phyloP scores from a whole-genome alignment of 2,113 vertebrate genomes.

The Oryzias curvinotus region DNA sequence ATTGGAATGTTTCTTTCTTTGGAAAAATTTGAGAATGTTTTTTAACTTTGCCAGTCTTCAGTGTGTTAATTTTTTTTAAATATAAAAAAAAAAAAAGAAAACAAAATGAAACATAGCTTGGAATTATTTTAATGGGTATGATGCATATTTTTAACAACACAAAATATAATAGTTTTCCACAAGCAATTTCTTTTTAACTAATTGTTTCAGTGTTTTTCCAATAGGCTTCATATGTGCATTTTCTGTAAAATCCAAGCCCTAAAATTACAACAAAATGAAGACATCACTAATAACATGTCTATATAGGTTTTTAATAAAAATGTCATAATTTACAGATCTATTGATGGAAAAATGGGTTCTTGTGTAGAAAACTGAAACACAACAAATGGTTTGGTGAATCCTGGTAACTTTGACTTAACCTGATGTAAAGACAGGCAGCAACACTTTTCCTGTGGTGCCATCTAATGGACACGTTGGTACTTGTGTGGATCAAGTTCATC shows the following conservation, averaged over 20 bases:
- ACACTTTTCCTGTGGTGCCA: slow-evolving; percentile 36
- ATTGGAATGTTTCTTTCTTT: too few relatives aligned
- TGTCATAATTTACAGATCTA: background rate
- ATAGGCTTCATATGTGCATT: background rate
- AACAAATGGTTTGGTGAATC: background rate
- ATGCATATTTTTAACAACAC: background rate
- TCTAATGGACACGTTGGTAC: slow-evolving; percentile 22
- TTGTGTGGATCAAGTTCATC: slow-evolving; percentile 3
- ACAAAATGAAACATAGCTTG: background rate
- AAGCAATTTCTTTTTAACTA: background rate
- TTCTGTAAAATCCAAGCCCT: background rate
- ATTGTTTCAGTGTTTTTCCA: background rate
- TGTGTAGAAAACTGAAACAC: background rate
- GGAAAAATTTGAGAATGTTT: too few relatives aligned
- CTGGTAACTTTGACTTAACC: background rate
- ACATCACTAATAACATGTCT: background rate
- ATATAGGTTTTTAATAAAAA: background rate
- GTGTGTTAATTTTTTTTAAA: too few relatives aligned
- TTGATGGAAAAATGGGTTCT: background rate
- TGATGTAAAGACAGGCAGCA: background rate
- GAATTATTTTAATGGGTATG: background rate
- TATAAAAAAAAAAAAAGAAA: too few relatives aligned
- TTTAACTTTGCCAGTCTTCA: too few relatives aligned
- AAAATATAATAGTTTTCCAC: background rate
- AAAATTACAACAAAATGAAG: background rate